A percentile compares a stretch with the other conserved stretches of the same genome.
phyloP scores from a whole-genome alignment of 2,888 invertebrate genomes.

The Mesodorylaimus sp. region DNA sequence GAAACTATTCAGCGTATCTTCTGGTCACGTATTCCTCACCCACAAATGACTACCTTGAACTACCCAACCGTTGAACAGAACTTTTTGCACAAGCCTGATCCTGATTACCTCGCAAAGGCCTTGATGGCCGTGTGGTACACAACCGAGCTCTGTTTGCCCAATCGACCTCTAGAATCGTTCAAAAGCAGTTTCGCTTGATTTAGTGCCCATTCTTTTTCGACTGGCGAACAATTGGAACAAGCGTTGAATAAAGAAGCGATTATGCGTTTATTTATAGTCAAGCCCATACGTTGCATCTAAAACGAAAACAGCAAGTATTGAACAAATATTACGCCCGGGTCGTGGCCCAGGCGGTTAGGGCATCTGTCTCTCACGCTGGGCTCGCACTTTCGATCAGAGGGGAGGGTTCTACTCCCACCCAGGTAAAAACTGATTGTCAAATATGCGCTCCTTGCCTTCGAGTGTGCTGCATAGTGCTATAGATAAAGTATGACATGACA shows the following conservation, averaged over 20 bases:
- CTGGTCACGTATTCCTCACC: background rate
- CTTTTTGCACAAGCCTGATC: background rate
- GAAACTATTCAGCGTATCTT: background rate
- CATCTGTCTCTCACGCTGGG: too few relatives aligned
- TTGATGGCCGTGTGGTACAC: constrained; percentile 3
- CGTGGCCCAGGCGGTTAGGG: too few relatives aligned
- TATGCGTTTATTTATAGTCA: background rate
- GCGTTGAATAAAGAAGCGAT: constrained; percentile 1
- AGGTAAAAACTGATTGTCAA: background rate
- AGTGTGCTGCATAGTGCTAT: too few relatives aligned
- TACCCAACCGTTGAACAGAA: background rate
- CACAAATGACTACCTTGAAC: background rate
- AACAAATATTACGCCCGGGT: too few relatives aligned
- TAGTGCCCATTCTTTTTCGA: background rate
- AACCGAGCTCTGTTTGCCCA: background rate
- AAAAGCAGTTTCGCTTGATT: background rate
- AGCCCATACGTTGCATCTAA: background rate
- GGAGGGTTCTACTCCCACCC: too few relatives aligned
- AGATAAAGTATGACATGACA: too few relatives aligned
- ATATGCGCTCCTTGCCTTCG: background rate
- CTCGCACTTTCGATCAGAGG: too few relatives aligned
- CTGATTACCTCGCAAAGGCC: constrained; percentile 1
- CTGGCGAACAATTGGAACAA: background rate
- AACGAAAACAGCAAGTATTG: background rate
- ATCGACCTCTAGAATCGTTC: background rate